A percentile compares a stretch with the other conserved stretches of the same genome.
phyloP scores from a whole-genome alignment of 2,888 invertebrate species.

The Coenonympha glycerion region DNA sequence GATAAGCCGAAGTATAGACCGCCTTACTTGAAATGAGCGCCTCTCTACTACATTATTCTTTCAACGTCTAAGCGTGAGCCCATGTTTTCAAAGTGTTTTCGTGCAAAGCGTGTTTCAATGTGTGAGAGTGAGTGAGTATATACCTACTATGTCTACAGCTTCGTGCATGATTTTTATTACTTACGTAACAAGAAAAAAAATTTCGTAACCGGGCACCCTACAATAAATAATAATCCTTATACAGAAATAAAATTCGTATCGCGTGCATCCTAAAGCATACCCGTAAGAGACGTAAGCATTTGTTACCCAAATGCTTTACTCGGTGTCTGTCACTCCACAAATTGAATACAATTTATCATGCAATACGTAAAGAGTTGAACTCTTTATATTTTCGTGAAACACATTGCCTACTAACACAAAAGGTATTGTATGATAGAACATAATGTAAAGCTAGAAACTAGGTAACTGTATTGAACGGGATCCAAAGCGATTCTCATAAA shows the following conservation, averaged over 20 bases:
- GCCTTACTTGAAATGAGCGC: too few relatives aligned
- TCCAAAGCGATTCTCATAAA: neutral
- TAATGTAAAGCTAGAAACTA: constrained; percentile 2
- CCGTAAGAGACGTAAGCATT: constrained; percentile 52
- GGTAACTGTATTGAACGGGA: neutral
- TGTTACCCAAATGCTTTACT: constrained; percentile 69
- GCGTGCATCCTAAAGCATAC: constrained; percentile 64
- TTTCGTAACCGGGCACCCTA: constrained; percentile 5
- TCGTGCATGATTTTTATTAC: neutral
- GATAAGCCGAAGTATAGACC: too few relatives aligned
- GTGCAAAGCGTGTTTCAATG: too few relatives aligned
- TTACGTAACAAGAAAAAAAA: constrained; percentile 1
- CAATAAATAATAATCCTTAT: constrained; percentile 19
- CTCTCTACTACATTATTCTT: too few relatives aligned
- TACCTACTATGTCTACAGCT: neutral
- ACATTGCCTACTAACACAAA: constrained; percentile 16
- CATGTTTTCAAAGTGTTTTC: too few relatives aligned
- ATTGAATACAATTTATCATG: constrained; percentile 72
- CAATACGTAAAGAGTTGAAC: constrained; percentile 54
- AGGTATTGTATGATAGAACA: neutral
- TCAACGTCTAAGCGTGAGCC: too few relatives aligned
- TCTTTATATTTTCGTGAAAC: constrained; percentile 40
- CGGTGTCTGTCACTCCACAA: constrained; percentile 65
- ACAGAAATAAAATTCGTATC: constrained; percentile 41
- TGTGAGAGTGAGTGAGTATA: too few relatives aligned